Evolutionary conservation across 2,888 invertebrate genomes (phyloP).

Genomic region (Drosophila recens): DNA sequence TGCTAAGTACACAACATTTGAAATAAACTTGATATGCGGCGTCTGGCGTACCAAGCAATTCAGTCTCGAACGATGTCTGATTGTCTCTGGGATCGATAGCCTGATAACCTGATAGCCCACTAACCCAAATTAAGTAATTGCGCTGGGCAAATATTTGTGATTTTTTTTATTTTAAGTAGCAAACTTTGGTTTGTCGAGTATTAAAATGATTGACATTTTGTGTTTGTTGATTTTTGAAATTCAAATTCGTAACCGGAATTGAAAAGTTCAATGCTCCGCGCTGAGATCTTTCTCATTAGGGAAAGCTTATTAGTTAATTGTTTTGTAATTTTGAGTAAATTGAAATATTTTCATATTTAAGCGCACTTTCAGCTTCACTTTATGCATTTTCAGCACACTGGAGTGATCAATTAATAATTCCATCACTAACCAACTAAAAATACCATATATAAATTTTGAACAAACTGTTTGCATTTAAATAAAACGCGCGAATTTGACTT

Average conservation of each 20-base stretch:
- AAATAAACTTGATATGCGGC: conserved; percentile 24
- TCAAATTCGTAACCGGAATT: conserved; percentile 1
- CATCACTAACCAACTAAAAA: conserved; percentile 10
- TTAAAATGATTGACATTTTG: conserved; percentile 7
- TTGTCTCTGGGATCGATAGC: conserved; percentile 24
- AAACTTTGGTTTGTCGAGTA: neutral
- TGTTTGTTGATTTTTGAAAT: neutral
- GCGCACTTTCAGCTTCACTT: neutral
- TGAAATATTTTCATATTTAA: neutral
- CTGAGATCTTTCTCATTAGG: no score
- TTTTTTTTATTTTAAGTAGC: neutral
- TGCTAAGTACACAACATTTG: conserved; percentile 9
- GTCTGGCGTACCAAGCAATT: conserved; percentile 8
- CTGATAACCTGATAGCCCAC: conserved; percentile 23
- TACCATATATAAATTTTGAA: neutral
- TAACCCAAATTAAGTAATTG: conserved; percentile 16
- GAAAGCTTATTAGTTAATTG: neutral
- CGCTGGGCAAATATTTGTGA: conserved; percentile 7
- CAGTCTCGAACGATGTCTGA: conserved; percentile 1
- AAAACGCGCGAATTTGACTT: conserved; percentile 21
- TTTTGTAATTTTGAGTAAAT: neutral
- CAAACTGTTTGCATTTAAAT: neutral
- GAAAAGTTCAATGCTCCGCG: neutral
- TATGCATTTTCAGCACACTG: neutral
- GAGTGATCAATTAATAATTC: neutral